Conservation (phyloP, 2,888 invertebrate species). For the Melanchra persicariae region DNA sequence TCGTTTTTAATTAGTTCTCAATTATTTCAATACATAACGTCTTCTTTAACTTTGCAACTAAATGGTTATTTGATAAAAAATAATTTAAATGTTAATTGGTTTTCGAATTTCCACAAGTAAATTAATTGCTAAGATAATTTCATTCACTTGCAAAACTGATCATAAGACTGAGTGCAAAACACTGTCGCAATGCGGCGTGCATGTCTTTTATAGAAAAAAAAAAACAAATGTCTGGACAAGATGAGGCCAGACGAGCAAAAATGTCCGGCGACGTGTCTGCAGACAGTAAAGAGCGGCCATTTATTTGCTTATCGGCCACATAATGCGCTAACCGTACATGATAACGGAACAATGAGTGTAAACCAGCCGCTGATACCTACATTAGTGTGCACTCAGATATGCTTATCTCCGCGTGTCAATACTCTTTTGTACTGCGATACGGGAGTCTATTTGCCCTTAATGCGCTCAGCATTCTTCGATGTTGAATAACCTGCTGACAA, state of each 20-base stretch:
- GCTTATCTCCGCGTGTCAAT: conserved; percentile 89
- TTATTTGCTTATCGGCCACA: conserved; percentile 88
- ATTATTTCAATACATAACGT: conserved; percentile 21
- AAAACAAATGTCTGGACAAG: conserved; percentile 49
- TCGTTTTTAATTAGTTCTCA: background rate
- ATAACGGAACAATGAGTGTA: conserved; percentile 89
- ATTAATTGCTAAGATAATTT: conserved; percentile 33
- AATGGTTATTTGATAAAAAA: conserved; percentile 17
- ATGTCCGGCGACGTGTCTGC: conserved; percentile 68
- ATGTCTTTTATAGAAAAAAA: conserved; percentile 37
- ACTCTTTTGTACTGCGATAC: conserved; percentile 90
- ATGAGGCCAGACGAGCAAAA: conserved; percentile 61
- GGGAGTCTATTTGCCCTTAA: conserved; percentile 88
- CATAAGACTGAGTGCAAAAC: conserved; percentile 36
- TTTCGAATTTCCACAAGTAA: conserved; percentile 10
- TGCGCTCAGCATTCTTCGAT: conserved; percentile 85
- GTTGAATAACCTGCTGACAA: conserved; percentile 85
- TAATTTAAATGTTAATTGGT: conserved; percentile 28
- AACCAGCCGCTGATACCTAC: conserved; percentile 83
- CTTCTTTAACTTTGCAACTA: conserved; percentile 12
- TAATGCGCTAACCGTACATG: conserved; percentile 87
- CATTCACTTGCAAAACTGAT: conserved; percentile 22
- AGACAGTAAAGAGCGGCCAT: conserved; percentile 74
- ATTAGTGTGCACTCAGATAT: conserved; percentile 86
- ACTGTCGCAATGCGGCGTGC: conserved; percentile 52